A percentile compares a stretch with the other conserved stretches of the same genome.
Conservation (phyloP, 2,113 vertebrate species). For the Sprattus sprattus region DNA sequence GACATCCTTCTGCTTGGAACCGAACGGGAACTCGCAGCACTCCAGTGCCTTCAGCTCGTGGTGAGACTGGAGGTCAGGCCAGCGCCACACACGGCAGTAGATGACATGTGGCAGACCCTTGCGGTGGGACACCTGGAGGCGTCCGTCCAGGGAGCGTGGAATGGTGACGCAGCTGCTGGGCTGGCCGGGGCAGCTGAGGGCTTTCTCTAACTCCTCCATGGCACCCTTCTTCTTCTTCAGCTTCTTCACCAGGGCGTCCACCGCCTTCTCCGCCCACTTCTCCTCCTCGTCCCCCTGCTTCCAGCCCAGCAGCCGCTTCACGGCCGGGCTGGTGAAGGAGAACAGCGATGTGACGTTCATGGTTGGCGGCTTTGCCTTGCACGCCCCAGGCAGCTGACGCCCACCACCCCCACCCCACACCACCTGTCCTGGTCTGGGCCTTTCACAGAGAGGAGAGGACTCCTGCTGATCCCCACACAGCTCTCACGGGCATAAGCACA, state of each 20-base stretch:
- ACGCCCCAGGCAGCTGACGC: not conserved
- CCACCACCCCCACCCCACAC: constrained; percentile 19
- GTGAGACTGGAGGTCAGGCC: constrained; percentile 96
- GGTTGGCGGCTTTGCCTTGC: constrained; percentile 41
- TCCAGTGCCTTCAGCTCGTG: constrained; percentile 96
- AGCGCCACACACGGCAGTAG: constrained; percentile 96
- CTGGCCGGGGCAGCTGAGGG: constrained; percentile 91
- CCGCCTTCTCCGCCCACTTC: constrained; percentile 97
- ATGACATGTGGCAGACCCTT: constrained; percentile 94
- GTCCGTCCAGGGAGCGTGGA: constrained; percentile 89
- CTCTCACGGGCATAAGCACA: constrained; percentile 29
- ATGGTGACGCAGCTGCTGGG: constrained; percentile 96
- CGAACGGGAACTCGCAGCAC: constrained; percentile 95
- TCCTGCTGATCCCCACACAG: not conserved
- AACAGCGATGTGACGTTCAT: constrained; percentile 98
- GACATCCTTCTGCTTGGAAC: constrained; percentile 97
- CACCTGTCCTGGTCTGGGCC: constrained; percentile 18
- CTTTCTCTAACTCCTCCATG: constrained; percentile 95
- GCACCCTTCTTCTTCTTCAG: constrained; percentile 98
- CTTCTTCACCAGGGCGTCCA: constrained; percentile 94
- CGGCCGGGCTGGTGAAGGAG: constrained; percentile 96
- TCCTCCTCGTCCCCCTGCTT: constrained; percentile 98
- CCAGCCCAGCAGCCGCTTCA: constrained; percentile 94
- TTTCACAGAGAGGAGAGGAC: not conserved
- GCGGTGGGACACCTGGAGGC: constrained; percentile 93